Evolutionary conservation across 2,797 vertebrate genomes (phyloP), one percentile per base, ranked within the genome.

Genomic region (Protosalanx chinensis): DNA sequence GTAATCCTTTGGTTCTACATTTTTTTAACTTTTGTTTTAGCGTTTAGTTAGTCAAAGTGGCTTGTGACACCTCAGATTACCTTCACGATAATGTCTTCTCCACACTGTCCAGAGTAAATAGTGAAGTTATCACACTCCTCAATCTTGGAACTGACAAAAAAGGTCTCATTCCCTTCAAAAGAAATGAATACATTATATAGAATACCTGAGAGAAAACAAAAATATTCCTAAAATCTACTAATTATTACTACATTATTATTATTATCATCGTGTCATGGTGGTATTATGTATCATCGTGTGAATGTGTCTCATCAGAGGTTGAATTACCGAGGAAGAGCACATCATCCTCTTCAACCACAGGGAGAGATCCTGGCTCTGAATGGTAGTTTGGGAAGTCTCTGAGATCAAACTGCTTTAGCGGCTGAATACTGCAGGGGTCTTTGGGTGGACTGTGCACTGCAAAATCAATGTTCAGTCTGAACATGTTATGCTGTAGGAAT

Each of bases 81-180:
- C 95, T 96, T 96, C 74, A 95, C 73, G 67, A 91, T 72, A 68
- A 90, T 82, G 1, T 75, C 72, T 73, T 62, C 65, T 76, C 75
- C 60, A 81, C 74, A 35, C 80, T 61, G 2, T 63, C 88, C 93
- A 84, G 84, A 88, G 84, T 90, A 82, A 79, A 95, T 72, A 41
- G 83, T 92, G 83, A 87, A 88, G 20, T 88, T 85, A 65, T 91
- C 87, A 64, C 75, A 74, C 23, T 82, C 79, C 71, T 86, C 51
- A 1, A 91, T 82, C 74, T 89, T 87, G 77, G 77, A 78, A 71
- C 81, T 82, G 81, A 94, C 82, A 65, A 56, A 72, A 69, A 91
- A 91, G 58, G 78, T 72, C 10, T 90, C 85, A 30, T 81, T 87
- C 72, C 91, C 95, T 95, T 86, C 29, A 35, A 58, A 68, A 46